Conservation (phyloP, 2,113 vertebrate genomes). For the Ptyas mucosa region DNA sequence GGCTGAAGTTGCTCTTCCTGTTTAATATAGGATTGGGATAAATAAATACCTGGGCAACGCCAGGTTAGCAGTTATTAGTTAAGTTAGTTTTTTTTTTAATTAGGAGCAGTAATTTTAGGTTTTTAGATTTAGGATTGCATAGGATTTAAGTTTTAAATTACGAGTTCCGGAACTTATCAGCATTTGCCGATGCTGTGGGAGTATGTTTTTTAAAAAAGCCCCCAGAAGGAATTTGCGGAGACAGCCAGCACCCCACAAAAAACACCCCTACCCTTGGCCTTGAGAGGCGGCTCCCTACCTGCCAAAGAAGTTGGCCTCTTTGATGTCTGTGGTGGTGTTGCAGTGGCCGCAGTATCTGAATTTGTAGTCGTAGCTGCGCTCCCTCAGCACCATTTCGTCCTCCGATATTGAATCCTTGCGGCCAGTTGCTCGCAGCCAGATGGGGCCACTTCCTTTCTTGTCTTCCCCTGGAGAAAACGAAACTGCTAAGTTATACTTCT, state of each 20-base stretch:
- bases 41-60: no score
- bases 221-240: background rate
- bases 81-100: no score
- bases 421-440: slow-evolving; percentile 84
- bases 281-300: slow-evolving; percentile 71
- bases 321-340: slow-evolving; percentile 98
- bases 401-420: slow-evolving; percentile 93
- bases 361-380: slow-evolving; percentile 95
- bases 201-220: no score
- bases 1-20: no score
- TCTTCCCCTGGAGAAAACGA: slow-evolving; percentile 75
- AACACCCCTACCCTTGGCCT: background rate
- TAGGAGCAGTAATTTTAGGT: no score
- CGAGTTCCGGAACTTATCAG: no score
- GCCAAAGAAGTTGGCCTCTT: slow-evolving; percentile 98
- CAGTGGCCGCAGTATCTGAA: slow-evolving; percentile 98
- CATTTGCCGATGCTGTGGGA: no score
- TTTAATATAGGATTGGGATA: no score
- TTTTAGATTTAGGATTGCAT: no score
- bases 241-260: background rate
- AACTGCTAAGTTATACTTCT: background rate
- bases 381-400: slow-evolving; percentile 90
- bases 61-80: no score
- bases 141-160: no score
- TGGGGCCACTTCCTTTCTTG: slow-evolving; percentile 84